Base-by-base conservation (phyloP, 2,888 invertebrate species). In the Micoletzkya japonica region DNA sequence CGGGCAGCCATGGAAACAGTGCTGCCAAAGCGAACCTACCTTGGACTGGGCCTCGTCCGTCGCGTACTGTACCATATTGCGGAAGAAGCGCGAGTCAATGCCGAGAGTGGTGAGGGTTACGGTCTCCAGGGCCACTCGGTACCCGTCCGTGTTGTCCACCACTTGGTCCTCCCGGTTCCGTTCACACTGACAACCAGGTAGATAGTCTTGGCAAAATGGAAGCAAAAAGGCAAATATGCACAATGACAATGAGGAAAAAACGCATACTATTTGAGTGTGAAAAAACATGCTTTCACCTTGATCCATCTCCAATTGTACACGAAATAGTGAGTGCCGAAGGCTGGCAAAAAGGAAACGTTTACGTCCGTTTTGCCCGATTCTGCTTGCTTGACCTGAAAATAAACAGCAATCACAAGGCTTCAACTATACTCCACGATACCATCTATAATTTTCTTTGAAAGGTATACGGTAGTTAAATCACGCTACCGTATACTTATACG, bases 71-170 rank as follows among this genome's bases (percentile, higher is more conserved):
- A 83, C 58, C 77, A 79, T 76, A 32, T 63, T 50, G 4, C 63
- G 49, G 50, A 63, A 63, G 63, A 32, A 63, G 44, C 63, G 32
- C 17, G 74, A 73, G 58, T 77, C 78, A 1, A 75, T 76, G 14
- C 84, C 84, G n/a, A 82, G 56, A 7, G 84, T 85, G 17, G 81
- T 83, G 49, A 85, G 74, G 3, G 84, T 82, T 36, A 85, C 82
- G 1, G 84, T 85, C 72, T 85, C 85, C 54, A 85, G 74, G 0
- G 85, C 81, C 2, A 78, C 82, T 3, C 82, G 76, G 32, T 75
- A 52, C 10, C 82, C 83, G 39, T 78, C 77, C 44, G 64, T 59
- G 34, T 77, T 70, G 57, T 76, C 76, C 64, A 84, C 80, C 4
- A 77, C 76, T 70, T 84, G 84, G 52, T 82, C 79, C 61, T 85